These are phyloP conservation scores for Glareola pratincola DNA, from an alignment of 2,113 vertebrate genomes.

Conservation along the genomic window DNA sequence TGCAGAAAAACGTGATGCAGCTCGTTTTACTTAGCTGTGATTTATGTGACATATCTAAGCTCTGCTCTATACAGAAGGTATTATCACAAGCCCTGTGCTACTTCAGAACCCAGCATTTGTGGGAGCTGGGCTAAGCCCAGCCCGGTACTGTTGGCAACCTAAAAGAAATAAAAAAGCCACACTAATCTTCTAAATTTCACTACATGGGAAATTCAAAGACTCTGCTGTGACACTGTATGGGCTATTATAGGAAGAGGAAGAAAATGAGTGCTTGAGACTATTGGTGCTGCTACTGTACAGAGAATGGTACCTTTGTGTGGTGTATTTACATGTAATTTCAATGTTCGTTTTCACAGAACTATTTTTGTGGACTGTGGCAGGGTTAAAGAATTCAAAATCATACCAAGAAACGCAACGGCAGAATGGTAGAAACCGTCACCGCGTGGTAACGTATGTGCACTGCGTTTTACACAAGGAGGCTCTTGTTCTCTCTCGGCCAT, in stretches of 20 bases:
- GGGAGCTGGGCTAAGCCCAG: background rate
- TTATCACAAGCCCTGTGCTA: background rate
- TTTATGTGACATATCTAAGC: background rate
- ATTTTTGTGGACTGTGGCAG: background rate
- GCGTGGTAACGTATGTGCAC: rapidly evolving
- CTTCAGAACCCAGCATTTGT: background rate
- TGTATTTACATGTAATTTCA: background rate
- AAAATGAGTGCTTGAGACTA: background rate
- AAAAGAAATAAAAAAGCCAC: background rate
- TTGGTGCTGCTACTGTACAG: background rate
- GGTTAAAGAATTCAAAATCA: background rate
- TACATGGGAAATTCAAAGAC: background rate
- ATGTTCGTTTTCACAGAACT: background rate
- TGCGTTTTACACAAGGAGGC: background rate
- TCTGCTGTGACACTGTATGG: background rate
- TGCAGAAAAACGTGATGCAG: background rate
- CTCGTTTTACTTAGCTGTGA: background rate
- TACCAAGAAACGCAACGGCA: background rate
- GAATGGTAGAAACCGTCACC: background rate
- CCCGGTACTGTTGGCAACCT: background rate
- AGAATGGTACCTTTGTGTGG: background rate
- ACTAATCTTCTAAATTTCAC: background rate
- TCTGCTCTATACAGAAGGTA: background rate
- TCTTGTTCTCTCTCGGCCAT: background rate
- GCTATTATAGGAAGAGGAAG: background rate